Conservation (phyloP, 2,888 invertebrate species). For the Monoplex corrugatus region DNA sequence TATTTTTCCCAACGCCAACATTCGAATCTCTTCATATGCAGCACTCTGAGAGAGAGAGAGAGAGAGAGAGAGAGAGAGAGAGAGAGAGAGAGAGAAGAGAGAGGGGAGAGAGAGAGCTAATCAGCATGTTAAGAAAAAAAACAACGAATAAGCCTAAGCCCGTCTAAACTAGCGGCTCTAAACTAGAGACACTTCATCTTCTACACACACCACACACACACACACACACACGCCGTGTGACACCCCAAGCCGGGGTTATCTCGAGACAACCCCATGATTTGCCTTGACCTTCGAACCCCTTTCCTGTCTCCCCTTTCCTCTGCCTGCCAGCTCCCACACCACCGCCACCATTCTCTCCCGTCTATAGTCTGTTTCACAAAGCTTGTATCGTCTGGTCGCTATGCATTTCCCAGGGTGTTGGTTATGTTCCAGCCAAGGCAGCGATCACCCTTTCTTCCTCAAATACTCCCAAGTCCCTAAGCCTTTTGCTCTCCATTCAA, state of each 20-base stretch:
- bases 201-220: neutral
- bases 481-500: neutral
- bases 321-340: neutral
- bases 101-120: too few relatives aligned
- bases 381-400: too few relatives aligned
- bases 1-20: too few relatives aligned
- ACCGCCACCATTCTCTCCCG: neutral
- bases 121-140: too few relatives aligned
- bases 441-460: neutral
- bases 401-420: too few relatives aligned
- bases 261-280: conserved; percentile 33
- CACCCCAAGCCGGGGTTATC: neutral
- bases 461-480: neutral
- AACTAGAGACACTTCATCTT: neutral
- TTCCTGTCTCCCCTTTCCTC: conserved; percentile 20
- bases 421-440: neutral
- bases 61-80: too few relatives aligned
- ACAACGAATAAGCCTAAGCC: too few relatives aligned
- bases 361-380: conserved; percentile 24
- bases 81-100: too few relatives aligned
- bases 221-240: neutral
- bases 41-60: too few relatives aligned
- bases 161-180: too few relatives aligned
- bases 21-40: too few relatives aligned
- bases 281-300: conserved; percentile 26